Base-by-base conservation (phyloP, 2,888 invertebrate genomes). In the Pseudococcus longispinus region DNA sequence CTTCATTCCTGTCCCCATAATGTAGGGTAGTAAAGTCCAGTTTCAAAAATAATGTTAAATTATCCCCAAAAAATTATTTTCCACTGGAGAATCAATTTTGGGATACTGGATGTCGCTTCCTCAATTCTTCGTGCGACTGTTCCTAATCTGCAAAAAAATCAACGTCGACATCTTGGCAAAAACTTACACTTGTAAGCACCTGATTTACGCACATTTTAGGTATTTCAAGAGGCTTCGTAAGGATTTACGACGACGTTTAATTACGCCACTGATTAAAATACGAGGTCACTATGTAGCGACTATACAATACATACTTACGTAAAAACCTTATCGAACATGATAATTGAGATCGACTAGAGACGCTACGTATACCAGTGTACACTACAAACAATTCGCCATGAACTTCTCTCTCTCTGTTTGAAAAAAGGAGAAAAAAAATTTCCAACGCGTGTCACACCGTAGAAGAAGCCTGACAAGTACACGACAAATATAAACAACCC, bases 401-500 rank as follows among this genome's bases (percentile, higher is more conserved):
- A 60, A 23, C 60, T 60, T 60, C 23, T 60, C 11, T 60, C n/a
- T 37, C 9, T 37, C 37, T 37, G 8, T 37, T 37, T 0, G 46
- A 51, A 51, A 60, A 60, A 23, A 60, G 9, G 60, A 60, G 23
- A 20, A 23, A 23, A 55, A 60, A 44, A 44, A 42, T 44, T 82
- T 82, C 29, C n/a, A 82, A 44, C 44, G 42, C 44, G 44, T 42
- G 42, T 82, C 44, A 23, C 42, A n/a, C 9, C 20, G 37, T 18
- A 44, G 42, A 82, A 32, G 82, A 37, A 23, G 26, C 44, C 42
- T 44, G 20, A 77, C 82, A 44, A 82, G 23, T 82, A 9, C 20
- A 44, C 37, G 82, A 44, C 82, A 44, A 82, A 82, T 37, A 37
- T 42, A 80, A 80, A 37, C 77, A 37, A 80, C 77, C 77, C 77